A percentile compares a stretch with the other conserved stretches of the same genome.
These are phyloP conservation scores for Lucifuga dentata DNA, from an alignment of 2,113 vertebrate genomes.

Conservation along the genomic window DNA sequence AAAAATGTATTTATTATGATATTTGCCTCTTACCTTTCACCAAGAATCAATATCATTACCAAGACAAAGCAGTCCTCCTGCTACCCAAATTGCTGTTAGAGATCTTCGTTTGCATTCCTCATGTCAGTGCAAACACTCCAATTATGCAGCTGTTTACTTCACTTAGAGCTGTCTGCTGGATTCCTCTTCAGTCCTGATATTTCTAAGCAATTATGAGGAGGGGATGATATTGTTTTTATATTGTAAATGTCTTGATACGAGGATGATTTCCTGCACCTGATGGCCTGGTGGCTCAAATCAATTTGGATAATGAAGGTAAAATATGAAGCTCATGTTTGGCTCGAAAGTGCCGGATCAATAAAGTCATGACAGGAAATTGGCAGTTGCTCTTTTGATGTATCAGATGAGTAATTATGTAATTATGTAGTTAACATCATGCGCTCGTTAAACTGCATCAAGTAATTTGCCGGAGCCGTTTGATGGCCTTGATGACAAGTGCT, in stretches of 20 bases:
- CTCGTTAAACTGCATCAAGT: slow-evolving; percentile 4
- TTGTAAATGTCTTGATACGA: neutral
- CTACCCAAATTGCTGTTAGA: neutral
- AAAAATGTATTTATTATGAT: neutral
- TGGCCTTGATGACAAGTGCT: too few relatives aligned
- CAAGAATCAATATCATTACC: slow-evolving; percentile 1
- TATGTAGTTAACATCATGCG: neutral
- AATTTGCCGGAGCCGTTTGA: too few relatives aligned
- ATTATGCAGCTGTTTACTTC: slow-evolving; percentile 12
- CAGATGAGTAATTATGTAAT: slow-evolving; percentile 1
- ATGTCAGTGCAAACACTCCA: neutral
- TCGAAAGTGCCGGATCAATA: slow-evolving; percentile 19
- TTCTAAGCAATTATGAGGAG: slow-evolving; percentile 7
- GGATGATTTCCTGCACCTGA: slow-evolving; percentile 1
- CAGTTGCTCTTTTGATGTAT: neutral
- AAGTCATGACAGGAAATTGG: slow-evolving; percentile 22
- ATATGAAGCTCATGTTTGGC: slow-evolving; percentile 13
- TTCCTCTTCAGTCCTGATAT: neutral
- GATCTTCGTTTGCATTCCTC: neutral
- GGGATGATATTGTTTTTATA: slow-evolving; percentile 3
- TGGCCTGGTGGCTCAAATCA: neutral
- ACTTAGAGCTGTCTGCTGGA: neutral
- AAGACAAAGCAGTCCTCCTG: neutral
- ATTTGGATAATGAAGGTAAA: neutral
- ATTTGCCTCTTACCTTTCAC: neutral